These are phyloP conservation scores for Dermatemys mawii DNA, from an alignment of 2,113 vertebrate species.

Conservation along the genomic window DNA sequence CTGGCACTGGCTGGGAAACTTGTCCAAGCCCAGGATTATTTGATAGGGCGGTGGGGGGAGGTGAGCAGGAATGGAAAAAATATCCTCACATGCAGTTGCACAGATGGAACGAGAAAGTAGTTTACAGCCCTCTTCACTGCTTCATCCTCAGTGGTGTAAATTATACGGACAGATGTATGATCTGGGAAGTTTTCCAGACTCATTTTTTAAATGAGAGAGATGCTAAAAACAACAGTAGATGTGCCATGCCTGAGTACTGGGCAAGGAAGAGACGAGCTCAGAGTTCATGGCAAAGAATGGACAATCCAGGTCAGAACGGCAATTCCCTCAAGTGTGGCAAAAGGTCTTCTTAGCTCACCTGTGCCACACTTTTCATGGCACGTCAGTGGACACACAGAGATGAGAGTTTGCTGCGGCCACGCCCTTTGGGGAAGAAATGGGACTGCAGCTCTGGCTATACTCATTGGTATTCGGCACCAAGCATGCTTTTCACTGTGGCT, in stretches of 20 bases:
- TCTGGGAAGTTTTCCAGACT: conserved; percentile 68
- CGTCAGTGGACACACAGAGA: neutral
- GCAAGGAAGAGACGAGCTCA: neutral
- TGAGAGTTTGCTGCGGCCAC: fast-evolving
- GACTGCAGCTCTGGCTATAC: fast-evolving
- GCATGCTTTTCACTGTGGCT: fast-evolving
- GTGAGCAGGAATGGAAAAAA: conserved; percentile 50
- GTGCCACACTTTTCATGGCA: fast-evolving
- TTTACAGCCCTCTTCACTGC: conserved; percentile 73
- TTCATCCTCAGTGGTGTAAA: conserved; percentile 69
- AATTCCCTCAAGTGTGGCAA: neutral
- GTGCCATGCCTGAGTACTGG: conserved; percentile 48
- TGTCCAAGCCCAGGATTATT: fast-evolving
- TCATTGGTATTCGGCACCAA: fast-evolving
- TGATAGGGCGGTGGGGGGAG: neutral
- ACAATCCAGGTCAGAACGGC: neutral
- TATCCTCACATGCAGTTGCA: conserved; percentile 67
- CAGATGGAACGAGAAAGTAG: conserved; percentile 65
- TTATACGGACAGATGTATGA: conserved; percentile 71
- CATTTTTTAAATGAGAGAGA: conserved; percentile 27
- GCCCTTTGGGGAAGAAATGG: neutral
- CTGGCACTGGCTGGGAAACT: conserved; percentile 37
- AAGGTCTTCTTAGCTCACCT: fast-evolving
- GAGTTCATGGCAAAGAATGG: conserved; percentile 2
- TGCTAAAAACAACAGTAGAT: conserved; percentile 52